Evolutionary conservation across 2,113 vertebrate genomes (phyloP).

Genomic region (Alces alces): DNA sequence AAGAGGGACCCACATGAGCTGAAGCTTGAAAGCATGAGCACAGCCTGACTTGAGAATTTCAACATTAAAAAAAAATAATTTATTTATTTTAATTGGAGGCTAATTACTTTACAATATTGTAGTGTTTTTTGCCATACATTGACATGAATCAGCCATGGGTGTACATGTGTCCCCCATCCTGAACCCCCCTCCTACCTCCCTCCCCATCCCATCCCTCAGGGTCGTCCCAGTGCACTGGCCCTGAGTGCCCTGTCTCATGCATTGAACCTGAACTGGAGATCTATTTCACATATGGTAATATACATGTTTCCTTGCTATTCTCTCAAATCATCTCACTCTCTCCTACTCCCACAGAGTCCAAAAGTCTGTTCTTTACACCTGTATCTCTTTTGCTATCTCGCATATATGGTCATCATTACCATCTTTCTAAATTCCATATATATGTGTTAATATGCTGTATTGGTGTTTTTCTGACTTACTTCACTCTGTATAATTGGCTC

Average conservation of each 20-base stretch:
- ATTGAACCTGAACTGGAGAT: background rate
- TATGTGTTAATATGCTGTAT: background rate
- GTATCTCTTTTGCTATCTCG: background rate
- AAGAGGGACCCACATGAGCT: background rate
- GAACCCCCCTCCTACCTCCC: background rate
- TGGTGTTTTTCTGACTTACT: background rate
- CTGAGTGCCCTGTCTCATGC: background rate
- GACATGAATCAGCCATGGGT: background rate
- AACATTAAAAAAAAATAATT: background rate
- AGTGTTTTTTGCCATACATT: background rate
- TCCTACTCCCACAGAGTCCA: background rate
- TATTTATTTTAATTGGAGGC: background rate
- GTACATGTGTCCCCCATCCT: background rate
- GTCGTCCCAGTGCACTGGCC: background rate
- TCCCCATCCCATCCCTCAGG: background rate
- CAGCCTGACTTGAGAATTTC: background rate
- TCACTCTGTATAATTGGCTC: background rate
- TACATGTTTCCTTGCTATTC: background rate
- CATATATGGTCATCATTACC: background rate
- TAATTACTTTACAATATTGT: background rate
- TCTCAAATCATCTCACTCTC: background rate
- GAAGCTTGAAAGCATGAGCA: background rate
- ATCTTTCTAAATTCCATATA: background rate
- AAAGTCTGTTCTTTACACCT: background rate
- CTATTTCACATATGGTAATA: background rate